Evolutionary conservation across 2,113 vertebrate species (phyloP), one percentile per base, ranked within the genome.

Genomic region (Nematolebias whitei): DNA sequence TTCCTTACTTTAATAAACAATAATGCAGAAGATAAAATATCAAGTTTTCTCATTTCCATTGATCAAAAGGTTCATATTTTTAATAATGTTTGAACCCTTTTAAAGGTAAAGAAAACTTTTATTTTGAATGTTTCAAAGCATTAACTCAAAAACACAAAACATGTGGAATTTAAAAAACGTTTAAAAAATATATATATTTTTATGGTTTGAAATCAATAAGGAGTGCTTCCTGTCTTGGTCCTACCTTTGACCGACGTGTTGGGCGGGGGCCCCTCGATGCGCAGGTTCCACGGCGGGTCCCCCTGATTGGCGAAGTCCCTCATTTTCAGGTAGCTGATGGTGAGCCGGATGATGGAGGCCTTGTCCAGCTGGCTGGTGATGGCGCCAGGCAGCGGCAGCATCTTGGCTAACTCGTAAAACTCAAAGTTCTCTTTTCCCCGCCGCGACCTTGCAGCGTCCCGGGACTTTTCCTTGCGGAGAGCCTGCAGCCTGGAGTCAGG

Each of bases 271-370:
- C 95, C 97, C 93, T 99, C 98, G 82, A 96, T 94, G 75, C 96
- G 93, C 91, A 98, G 89, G 93, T 98, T 98, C 98, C 98, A 99
- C 0, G 98, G 97, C 60, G 98, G 98, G 90, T 99, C 98, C 0
- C 98, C 98, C 85, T 97, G 96, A 92, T 96, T 98, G 92, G 97
- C 95, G 78, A 99, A 99, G 94, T 99, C 98, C 82, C 98, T 95
- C 98, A 99, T 99, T 93, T 98, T 98, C 91, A 99, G 94, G 90
- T 99, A 99, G 92, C 98, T 99, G 93, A 99, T 99, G 90, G 97
- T 99, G 83, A 99, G 96, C 71, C 98, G 93, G 81, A 99, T 98
- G 91, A 99, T 99, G 88, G 98, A 99, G 15, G 98, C 98, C 88
- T 99, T 99, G 93, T 99, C 98, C 79, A 99, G 95, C 87, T 99